Conservation (phyloP, 2,113 vertebrate species). For the Chloroceryle aenea region DNA sequence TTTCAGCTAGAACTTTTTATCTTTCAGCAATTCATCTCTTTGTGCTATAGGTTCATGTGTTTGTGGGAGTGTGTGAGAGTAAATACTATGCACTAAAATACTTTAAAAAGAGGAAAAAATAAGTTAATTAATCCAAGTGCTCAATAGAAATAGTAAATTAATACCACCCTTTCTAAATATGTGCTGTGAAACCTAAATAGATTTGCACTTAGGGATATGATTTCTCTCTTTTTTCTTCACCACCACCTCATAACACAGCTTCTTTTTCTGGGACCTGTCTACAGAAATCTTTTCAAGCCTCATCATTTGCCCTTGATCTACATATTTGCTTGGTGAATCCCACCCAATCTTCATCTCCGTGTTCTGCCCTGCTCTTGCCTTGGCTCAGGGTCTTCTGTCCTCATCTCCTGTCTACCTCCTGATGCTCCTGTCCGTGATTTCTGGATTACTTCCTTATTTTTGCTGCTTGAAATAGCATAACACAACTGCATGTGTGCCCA, state of each 20-base stretch:
- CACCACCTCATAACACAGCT: background rate
- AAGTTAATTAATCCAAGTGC: background rate
- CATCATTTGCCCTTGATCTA: background rate
- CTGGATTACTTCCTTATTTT: background rate
- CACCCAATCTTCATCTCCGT: background rate
- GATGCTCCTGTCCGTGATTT: background rate
- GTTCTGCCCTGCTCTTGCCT: background rate
- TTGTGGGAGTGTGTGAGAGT: background rate
- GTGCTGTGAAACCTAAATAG: background rate
- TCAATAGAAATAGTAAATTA: background rate
- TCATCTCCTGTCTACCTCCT: background rate
- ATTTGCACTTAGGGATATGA: background rate
- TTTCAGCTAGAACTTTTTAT: background rate
- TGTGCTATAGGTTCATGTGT: background rate
- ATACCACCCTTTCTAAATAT: background rate
- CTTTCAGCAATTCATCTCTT: background rate
- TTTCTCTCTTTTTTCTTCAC: background rate
- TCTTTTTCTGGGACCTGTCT: background rate
- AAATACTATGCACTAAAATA: background rate
- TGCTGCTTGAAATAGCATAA: background rate
- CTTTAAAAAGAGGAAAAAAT: background rate
- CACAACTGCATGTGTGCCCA: background rate
- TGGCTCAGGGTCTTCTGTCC: background rate
- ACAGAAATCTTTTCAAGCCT: background rate
- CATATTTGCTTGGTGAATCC: background rate